Base-by-base conservation (phyloP, 2,888 invertebrate genomes). In the Pheosia gnoma region DNA sequence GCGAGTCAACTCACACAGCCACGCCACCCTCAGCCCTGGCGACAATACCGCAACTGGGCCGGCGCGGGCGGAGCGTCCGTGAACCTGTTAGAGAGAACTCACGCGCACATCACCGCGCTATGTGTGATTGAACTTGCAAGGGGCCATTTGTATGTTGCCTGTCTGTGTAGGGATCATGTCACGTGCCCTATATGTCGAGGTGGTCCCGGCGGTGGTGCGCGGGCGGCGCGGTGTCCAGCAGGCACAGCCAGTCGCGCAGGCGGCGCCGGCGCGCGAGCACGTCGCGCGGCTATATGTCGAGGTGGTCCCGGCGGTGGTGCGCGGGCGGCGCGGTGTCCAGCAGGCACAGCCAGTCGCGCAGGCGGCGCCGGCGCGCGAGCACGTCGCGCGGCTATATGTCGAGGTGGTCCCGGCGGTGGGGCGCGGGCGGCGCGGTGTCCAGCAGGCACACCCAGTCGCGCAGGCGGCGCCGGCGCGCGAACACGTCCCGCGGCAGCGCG, bases 211-310 rank as follows among this genome's bases (percentile, higher is more conserved):
- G 84, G 67, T 84, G 82, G 79, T 89, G 43, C 9, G 4, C 90
- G 45, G 83, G 85, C 77, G 90, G 87, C 69, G 88, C 85, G 84
- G 95, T 95, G 83, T 95, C 95, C 59, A 94, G 92, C 74, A 96
- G 90, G 78, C 94, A 95, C 53, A 95, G 95, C 98, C 98, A 98
- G 91, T 98, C 98, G 3, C 97, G 97, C 59, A 98, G 94, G 62
- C 95, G 91, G 55, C 95, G 95, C 64, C 94, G 91, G 77, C 95
- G 95, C 65, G 96, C 89, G 91, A 96, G 98, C 59, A 91, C 92
- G 78, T 98, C 98, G 71, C 96, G 95, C 0, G 96, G 94, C 54
- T 38, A 39, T 5, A 11, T n/a, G 41, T 36, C 25, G 13, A 13
- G 13, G 25, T 45, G 43, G 25, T 41, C 57, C 25, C 38, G 45